Evolutionary conservation across 2,797 vertebrate genomes (phyloP).

Genomic region (Crypturellus tataupa): DNA sequence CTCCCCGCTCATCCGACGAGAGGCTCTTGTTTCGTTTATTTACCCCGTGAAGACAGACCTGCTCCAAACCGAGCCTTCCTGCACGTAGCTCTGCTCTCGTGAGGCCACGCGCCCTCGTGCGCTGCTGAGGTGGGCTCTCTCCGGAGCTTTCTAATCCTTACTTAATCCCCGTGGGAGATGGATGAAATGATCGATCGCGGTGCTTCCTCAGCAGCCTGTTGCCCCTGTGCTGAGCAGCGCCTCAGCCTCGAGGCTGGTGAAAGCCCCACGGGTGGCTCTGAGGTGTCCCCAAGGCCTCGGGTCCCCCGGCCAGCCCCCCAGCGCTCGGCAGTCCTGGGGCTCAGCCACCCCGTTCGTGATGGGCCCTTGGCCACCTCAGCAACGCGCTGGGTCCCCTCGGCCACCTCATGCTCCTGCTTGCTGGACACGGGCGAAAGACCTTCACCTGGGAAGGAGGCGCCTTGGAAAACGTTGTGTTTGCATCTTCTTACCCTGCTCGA

Average conservation of each 20-base stretch:
- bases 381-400: neutral
- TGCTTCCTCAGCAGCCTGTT: constrained; percentile 64
- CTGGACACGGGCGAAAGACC: neutral
- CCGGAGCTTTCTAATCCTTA: constrained; percentile 72
- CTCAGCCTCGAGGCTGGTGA: constrained; percentile 15
- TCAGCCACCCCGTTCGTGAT: no score
- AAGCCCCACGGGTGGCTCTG: constrained; percentile 27
- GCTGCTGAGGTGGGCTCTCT: constrained; percentile 48
- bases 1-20: neutral
- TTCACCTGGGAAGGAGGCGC: neutral
- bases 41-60: neutral
- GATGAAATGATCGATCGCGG: constrained; percentile 47
- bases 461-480: no score
- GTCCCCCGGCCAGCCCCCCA: neutral
- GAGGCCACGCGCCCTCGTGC: constrained; percentile 35
- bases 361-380: no score
- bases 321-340: no score
- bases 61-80: constrained; percentile 24
- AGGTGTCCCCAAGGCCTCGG: neutral
- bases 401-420: no score
- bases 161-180: constrained; percentile 79
- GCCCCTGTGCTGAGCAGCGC: constrained; percentile 44
- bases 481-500: neutral
- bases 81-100: neutral
- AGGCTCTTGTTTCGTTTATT: neutral